Evolutionary conservation across 2,113 vertebrate species (phyloP), one percentile per base, ranked within the genome.

Genomic region (Nibea coibor): DNA sequence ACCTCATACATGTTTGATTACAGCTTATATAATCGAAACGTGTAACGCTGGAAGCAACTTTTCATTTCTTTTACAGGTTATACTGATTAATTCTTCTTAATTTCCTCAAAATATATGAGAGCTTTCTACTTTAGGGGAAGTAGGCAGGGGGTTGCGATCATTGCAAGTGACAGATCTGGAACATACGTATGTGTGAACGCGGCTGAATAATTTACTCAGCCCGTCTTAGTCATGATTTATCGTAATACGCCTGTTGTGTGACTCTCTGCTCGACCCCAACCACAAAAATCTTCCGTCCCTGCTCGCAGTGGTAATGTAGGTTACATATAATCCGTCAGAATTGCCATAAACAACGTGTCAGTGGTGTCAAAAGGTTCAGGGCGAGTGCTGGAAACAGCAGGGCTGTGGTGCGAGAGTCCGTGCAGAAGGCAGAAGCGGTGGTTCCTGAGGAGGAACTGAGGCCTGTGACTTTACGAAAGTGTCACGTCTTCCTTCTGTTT

Each of bases 361-460:
- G 58, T 14, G 0, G 58, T 72, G 68, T 76, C 8, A 8, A 69
- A 66, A 50, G 64, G 69, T 80, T 81, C 51, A 72, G 51, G 26
- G 22, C 50, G 11, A 84, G 78, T 17, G 6, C 4, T 80, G 77
- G 72, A 74, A 87, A 86, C 69, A 42, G 63, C 70, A 61, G 59
- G 62, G 53, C 42, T 48, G 76, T 61, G 79, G 59, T 53, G 72
- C 31, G 39, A 74, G 62, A 86, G 67, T 5, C 65, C 57, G 54
- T 7, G 58, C 8, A 3, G 35, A 35, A 70, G 61, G 76, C 63
- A 81, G 59, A 72, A 67, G 47, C 42, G 42, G 65, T 80, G 1
- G 54, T 87, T 80, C 91, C 48, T 71, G 5, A 88, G 62, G 65
- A 86, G 87, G 84, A 91, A 84, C 85, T 77, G 71, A 79, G 35